Conservation (phyloP, 2,888 invertebrate genomes). For the Baccha elongata region DNA sequence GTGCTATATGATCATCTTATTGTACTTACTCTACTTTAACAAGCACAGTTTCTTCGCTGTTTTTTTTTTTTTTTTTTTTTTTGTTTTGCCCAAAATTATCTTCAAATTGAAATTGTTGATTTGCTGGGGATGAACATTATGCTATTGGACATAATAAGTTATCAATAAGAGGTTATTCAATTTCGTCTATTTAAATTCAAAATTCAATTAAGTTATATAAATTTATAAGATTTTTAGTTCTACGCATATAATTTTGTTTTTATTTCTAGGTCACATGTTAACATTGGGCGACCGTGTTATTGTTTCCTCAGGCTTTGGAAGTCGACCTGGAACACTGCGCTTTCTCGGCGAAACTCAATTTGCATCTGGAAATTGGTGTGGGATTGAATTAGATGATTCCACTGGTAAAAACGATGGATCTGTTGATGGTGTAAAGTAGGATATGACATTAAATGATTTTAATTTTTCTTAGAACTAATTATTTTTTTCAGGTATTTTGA, state of each 20-base stretch:
- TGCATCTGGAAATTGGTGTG: slow-evolving; percentile 97
- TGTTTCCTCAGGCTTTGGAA: slow-evolving; percentile 92
- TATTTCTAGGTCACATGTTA: slow-evolving; percentile 84
- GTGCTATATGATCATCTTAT: too few relatives aligned
- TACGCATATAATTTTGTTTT: not conserved
- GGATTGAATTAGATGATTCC: slow-evolving; percentile 96
- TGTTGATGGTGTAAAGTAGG: slow-evolving; percentile 93
- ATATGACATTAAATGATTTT: not conserved
- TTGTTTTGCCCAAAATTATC: too few relatives aligned
- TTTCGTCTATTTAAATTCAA: too few relatives aligned
- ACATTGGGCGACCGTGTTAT: slow-evolving; percentile 96
- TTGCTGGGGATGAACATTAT: too few relatives aligned
- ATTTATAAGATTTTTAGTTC: not conserved
- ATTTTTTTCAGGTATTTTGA: slow-evolving; percentile 91
- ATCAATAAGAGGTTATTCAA: too few relatives aligned
- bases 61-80: too few relatives aligned
- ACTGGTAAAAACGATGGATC: slow-evolving; percentile 98
- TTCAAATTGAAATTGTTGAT: too few relatives aligned
- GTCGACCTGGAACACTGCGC: slow-evolving; percentile 93
- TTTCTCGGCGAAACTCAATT: slow-evolving; percentile 95
- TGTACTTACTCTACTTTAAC: too few relatives aligned
- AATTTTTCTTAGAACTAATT: not conserved
- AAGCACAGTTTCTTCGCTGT: too few relatives aligned
- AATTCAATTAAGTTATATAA: too few relatives aligned
- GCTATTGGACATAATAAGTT: too few relatives aligned